These are phyloP conservation scores for Sebastes jordani DNA, from an alignment of 2,797 vertebrate species.

Conservation along the genomic window DNA sequence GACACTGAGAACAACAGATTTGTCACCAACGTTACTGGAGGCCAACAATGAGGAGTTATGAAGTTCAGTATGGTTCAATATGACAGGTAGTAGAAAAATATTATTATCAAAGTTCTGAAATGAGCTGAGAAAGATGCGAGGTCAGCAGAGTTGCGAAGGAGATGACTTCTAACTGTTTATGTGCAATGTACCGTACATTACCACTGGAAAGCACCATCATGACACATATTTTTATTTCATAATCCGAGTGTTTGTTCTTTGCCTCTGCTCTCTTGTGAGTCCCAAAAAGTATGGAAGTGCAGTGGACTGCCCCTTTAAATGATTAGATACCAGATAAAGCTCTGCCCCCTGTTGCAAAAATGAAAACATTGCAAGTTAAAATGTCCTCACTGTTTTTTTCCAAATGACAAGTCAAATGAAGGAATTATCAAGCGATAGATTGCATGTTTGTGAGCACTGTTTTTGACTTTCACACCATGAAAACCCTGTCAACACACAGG, in stretches of 20 bases:
- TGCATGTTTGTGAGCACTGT: background rate
- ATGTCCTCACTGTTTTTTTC: background rate
- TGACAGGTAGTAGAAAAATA: background rate
- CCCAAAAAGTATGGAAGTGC: background rate
- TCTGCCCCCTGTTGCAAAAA: constrained; percentile 21
- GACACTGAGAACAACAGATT: background rate
- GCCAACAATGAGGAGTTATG: background rate
- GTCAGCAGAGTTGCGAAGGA: no score
- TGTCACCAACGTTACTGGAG: background rate
- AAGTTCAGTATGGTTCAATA: background rate
- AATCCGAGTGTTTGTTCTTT: background rate
- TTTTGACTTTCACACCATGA: background rate
- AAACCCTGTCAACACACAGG: background rate
- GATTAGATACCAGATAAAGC: background rate
- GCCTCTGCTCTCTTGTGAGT: background rate
- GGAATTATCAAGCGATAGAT: background rate
- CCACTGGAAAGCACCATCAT: background rate
- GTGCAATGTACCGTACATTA: background rate
- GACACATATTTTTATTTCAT: background rate
- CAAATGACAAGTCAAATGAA: background rate
- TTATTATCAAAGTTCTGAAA: background rate
- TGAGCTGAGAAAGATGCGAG: background rate
- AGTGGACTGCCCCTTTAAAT: background rate
- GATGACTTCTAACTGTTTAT: no score
- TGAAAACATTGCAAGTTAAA: background rate